These are phyloP conservation scores for Apis dorsata DNA, from an alignment of 1,140 invertebrate genomes.

Conservation along the genomic window DNA sequence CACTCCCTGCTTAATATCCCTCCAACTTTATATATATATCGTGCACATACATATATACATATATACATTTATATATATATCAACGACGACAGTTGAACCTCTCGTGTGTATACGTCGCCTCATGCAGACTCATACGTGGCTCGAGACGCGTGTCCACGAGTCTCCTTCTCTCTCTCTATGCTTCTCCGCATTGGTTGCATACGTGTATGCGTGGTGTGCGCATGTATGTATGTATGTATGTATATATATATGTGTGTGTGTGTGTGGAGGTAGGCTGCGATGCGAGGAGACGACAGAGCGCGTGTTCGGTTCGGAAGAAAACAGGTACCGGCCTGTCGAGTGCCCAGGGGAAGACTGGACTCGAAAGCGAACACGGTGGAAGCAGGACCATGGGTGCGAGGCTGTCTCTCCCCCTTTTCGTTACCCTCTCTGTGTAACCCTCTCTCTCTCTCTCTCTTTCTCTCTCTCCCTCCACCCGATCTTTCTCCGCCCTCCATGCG, in stretches of 20 bases:
- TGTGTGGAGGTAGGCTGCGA: background rate
- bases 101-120: background rate
- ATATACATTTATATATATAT: too few relatives aligned
- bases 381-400: slow-evolving; percentile 59
- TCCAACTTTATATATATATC: too few relatives aligned
- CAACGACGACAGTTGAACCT: too few relatives aligned
- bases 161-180: too few relatives aligned
- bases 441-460: background rate
- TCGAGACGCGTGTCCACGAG: too few relatives aligned
- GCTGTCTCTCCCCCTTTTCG: slow-evolving; percentile 37
- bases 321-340: slow-evolving; percentile 75
- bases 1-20: too few relatives aligned
- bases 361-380: slow-evolving; percentile 61
- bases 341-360: slow-evolving; percentile 78
- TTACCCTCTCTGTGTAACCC: slow-evolving; percentile 27
- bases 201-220: background rate
- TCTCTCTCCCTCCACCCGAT: background rate
- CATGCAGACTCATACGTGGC: too few relatives aligned
- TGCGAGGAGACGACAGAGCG: slow-evolving; percentile 56
- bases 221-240: slow-evolving; percentile 29
- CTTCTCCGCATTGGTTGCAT: too few relatives aligned
- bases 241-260: slow-evolving; percentile 34
- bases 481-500: slow-evolving; percentile 41
- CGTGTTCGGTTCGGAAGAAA: slow-evolving; percentile 58
- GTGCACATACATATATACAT: too few relatives aligned